A percentile compares a stretch with the other conserved stretches of the same genome.
phyloP scores from a whole-genome alignment of 1,140 invertebrate species.

The Calephelis virginiensis region DNA sequence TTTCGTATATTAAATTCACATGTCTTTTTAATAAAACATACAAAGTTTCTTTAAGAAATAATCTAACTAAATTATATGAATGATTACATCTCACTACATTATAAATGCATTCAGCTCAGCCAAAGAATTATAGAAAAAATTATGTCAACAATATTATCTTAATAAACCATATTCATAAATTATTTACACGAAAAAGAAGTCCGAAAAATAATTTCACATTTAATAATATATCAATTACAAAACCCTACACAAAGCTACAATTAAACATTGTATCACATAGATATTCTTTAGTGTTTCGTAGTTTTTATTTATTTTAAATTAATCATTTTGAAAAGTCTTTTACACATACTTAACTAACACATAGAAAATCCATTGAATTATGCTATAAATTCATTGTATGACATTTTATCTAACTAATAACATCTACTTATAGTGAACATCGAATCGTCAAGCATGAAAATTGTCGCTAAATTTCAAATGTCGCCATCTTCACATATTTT shows the following conservation, averaged over 20 bases:
- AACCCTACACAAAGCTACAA: constrained; percentile 2
- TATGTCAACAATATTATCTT: not conserved
- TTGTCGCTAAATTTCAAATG: not conserved
- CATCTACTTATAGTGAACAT: not conserved
- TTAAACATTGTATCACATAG: constrained; percentile 8
- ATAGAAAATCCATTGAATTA: not conserved
- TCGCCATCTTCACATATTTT: too few species aligned
- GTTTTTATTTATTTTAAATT: not conserved
- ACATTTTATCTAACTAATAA: not conserved
- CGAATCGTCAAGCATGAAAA: not conserved
- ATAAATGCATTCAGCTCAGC: constrained; percentile 28
- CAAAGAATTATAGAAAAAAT: constrained; percentile 10
- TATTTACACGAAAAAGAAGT: constrained; percentile 5
- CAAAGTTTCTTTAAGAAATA: constrained; percentile 13
- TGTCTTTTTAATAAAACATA: constrained; percentile 7
- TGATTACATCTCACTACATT: constrained; percentile 19
- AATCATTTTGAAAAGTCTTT: too few species aligned
- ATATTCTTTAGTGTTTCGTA: not conserved
- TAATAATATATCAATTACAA: not conserved
- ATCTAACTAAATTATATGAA: constrained; percentile 19
- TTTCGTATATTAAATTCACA: constrained; percentile 4
- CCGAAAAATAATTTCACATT: constrained; percentile 7
- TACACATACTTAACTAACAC: too few species aligned
- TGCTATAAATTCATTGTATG: constrained; percentile 7
- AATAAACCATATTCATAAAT: not conserved